Evolutionary conservation across 2,113 vertebrate species (phyloP).

Genomic region (Proteles cristata): DNA sequence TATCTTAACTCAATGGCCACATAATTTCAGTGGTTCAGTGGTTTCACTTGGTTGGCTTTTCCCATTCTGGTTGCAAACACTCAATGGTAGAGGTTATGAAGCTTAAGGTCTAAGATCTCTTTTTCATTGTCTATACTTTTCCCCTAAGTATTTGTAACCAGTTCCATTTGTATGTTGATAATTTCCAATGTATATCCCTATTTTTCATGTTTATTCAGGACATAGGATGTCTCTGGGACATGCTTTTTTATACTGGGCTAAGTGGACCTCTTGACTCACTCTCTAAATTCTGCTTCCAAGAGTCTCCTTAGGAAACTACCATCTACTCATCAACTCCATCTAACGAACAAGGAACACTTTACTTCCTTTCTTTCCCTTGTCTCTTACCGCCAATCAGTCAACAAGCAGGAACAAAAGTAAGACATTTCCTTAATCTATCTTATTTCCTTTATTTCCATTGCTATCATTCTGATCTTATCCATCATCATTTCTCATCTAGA

Average conservation of each 20-base stretch:
- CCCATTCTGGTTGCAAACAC: neutral
- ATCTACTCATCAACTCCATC: neutral
- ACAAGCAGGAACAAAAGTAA: neutral
- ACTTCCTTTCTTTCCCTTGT: neutral
- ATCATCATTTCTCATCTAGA: neutral
- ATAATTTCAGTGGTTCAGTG: neutral
- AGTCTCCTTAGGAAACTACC: neutral
- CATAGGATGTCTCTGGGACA: neutral
- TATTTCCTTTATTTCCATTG: neutral
- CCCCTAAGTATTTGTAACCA: neutral
- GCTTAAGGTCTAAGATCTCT: neutral
- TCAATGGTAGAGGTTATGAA: neutral
- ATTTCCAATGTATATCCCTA: neutral
- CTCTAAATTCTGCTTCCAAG: neutral
- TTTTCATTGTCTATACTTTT: neutral
- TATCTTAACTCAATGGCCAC: neutral
- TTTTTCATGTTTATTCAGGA: neutral
- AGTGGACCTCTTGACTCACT: neutral
- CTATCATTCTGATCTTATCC: neutral
- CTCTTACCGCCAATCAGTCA: neutral
- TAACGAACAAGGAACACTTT: neutral
- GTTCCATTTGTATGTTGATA: neutral
- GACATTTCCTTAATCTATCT: neutral
- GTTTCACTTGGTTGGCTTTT: neutral
- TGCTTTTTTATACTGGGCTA: neutral